Conservation (phyloP, 2,888 invertebrate species). For the Priocnemis perturbator region DNA sequence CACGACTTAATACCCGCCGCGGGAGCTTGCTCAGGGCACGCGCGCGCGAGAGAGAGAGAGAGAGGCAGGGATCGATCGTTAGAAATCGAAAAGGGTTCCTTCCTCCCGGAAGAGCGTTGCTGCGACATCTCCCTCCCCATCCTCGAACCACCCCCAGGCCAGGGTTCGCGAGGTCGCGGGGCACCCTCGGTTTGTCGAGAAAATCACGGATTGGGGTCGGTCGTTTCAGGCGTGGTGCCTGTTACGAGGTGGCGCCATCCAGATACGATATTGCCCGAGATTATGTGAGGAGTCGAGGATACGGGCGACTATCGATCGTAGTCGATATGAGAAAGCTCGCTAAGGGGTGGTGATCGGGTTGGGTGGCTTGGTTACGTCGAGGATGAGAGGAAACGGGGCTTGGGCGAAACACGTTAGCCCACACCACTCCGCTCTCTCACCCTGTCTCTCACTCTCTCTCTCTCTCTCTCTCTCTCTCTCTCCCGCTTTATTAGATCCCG, state of each 20-base stretch:
- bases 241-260: constrained; percentile 63
- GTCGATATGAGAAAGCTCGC: constrained; percentile 59
- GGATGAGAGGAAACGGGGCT: neutral
- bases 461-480: neutral
- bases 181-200: neutral
- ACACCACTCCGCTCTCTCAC: neutral
- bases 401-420: constrained; percentile 8
- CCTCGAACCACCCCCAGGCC: constrained; percentile 3
- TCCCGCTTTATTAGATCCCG: constrained; percentile 53
- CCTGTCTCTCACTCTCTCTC: neutral
- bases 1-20: too few species aligned
- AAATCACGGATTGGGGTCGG: constrained; percentile 37
- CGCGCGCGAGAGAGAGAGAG: neutral
- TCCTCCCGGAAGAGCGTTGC: neutral
- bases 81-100: constrained; percentile 11
- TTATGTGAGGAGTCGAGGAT: constrained; percentile 60
- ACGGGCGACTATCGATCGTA: constrained; percentile 61
- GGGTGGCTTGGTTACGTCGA: neutral
- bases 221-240: constrained; percentile 50
- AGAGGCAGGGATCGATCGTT: neutral
- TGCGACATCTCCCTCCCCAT: neutral
- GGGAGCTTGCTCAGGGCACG: too few species aligned
- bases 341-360: neutral
- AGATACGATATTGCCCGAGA: constrained; percentile 65
- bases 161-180: too few species aligned